Conservation (phyloP, 2,113 vertebrate species). For the Ivindomyrus marchei region DNA sequence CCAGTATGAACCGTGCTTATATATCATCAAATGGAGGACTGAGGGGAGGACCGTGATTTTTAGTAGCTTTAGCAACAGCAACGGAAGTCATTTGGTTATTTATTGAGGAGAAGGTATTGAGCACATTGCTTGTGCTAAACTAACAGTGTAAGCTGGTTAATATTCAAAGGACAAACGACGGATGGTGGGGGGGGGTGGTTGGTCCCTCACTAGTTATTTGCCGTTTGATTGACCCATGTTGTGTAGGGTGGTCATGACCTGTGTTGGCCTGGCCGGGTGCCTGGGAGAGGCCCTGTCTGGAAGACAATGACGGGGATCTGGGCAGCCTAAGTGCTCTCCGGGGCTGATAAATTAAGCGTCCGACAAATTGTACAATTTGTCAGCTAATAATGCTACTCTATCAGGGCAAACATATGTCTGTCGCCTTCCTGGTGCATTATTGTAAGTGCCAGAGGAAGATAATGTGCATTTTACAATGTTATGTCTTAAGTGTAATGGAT, state of each 20-base stretch:
- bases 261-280: neutral
- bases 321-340: slow-evolving; percentile 73
- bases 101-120: neutral
- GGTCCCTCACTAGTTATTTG: neutral
- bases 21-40: neutral
- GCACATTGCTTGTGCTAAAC: neutral
- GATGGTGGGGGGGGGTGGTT: neutral
- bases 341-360: slow-evolving; percentile 82
- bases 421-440: slow-evolving; percentile 79
- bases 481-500: slow-evolving; percentile 85
- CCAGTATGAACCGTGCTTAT: neutral
- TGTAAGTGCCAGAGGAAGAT: slow-evolving; percentile 82
- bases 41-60: neutral
- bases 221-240: neutral
- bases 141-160: neutral
- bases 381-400: slow-evolving; percentile 81
- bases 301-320: slow-evolving; percentile 76
- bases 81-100: neutral
- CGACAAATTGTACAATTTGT: slow-evolving; percentile 83
- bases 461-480: slow-evolving; percentile 85
- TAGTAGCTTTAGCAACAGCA: neutral
- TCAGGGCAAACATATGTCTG: slow-evolving; percentile 80
- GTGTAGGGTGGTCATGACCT: neutral
- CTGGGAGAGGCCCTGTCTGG: slow-evolving; percentile 63
- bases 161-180: neutral